Base-by-base conservation (phyloP, 2,797 vertebrate genomes). In the Gastrophryne carolinensis region DNA sequence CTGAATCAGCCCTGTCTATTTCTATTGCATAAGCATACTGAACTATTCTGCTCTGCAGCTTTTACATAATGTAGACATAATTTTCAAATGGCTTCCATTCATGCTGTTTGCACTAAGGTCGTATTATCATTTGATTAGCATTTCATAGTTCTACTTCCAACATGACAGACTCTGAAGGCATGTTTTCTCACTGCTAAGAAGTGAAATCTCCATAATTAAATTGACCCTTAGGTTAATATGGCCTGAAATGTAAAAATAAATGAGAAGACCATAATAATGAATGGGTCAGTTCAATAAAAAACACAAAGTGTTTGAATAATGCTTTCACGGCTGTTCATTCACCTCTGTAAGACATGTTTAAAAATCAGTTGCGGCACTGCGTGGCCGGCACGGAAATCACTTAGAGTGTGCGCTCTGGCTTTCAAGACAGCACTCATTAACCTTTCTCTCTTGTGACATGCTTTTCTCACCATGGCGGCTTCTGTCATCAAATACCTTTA, bases 171-270 rank as follows among this genome's bases (percentile, higher is more conserved):
- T 10, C 15, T 41, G 41, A 47, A 56, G 27, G 41, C 5, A 56
- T 27, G 56, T 54, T 57, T 75, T 53, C 5, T 49, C 21, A 75
- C 61, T 37, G 23, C 66, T 75, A 35, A 53, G 35, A 44, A 61
- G 13, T 29, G 47, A 54, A 49, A 26, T 65, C 50, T 35, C 29
- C 50, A 71, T 77, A 77, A 77, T 77, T 65, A 65, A 21, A 71
- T 71, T 77, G 75, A 58, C 75, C 67, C 50, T 10, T 19, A 65
- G 75, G 50, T 64, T 77, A 72, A 71, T 77, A 29, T 65, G 39
- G 23, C 50, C 11, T 65, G 60, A 71, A 70, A 77, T 44, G 58
- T 57, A 21, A 62, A 70, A 53, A 70, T 67, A 71, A 61, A 69
- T 61, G 61, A 68, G 44, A 37, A 71, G 37, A 57, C 67, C 49